These are phyloP conservation scores for Platygyra sinensis DNA, from an alignment of 64 coral and sea anemone genomes.

Conservation along the genomic window DNA sequence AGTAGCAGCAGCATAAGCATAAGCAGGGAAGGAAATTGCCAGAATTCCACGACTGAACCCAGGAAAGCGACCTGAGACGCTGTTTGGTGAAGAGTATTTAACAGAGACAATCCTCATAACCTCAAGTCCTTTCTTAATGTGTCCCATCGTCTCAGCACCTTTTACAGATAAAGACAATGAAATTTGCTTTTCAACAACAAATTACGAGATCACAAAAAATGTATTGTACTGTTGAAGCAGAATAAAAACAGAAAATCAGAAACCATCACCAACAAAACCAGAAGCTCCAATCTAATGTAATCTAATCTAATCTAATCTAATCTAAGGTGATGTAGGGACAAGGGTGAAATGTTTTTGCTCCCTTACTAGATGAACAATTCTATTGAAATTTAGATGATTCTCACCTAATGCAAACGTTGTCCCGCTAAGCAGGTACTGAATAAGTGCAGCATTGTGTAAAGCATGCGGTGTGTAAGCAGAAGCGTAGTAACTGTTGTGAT, in stretches of 20 bases:
- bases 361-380: too few relatives aligned
- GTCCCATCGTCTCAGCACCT: not conserved
- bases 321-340: not conserved
- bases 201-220: too few relatives aligned
- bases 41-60: not conserved
- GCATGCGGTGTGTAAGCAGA: not conserved
- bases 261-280: too few relatives aligned
- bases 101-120: slow-evolving; percentile 20
- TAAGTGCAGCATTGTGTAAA: not conserved
- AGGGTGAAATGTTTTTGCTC: not conserved
- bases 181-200: not conserved
- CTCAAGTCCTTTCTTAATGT: slow-evolving; percentile 5
- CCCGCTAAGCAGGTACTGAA: not conserved
- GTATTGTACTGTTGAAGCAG: not conserved
- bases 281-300: too few relatives aligned
- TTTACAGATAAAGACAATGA: not conserved
- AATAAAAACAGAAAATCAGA: too few relatives aligned
- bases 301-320: not conserved
- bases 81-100: slow-evolving; percentile 36
- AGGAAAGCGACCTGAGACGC: slow-evolving; percentile 15
- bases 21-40: not conserved
- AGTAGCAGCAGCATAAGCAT: slow-evolving; percentile 4
- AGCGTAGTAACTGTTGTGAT: slow-evolving; percentile 33
- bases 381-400: not conserved
- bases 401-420: not conserved